A percentile compares a stretch with the other conserved stretches of the same genome.
These are phyloP conservation scores for Sceliomorpha sp. DNA, from an alignment of 2,888 invertebrate genomes.

Conservation along the genomic window DNA sequence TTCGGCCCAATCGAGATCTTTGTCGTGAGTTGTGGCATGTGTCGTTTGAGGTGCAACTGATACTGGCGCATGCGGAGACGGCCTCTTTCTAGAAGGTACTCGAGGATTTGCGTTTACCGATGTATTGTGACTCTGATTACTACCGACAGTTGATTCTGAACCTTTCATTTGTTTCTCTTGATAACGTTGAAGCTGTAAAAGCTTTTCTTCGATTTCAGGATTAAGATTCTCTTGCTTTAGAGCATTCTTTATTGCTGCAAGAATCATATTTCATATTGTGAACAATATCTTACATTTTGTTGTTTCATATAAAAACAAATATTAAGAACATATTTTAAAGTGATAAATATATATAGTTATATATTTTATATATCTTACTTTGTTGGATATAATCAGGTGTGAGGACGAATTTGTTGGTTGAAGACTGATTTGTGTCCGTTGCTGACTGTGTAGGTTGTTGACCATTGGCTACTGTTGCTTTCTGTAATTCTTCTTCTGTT, in stretches of 20 bases:
- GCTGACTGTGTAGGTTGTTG: slow-evolving; percentile 75
- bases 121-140: slow-evolving; percentile 70
- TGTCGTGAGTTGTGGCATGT: slow-evolving; percentile 58
- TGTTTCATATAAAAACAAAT: too few relatives aligned
- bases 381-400: slow-evolving; percentile 97
- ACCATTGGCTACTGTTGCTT: slow-evolving; percentile 71
- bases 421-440: slow-evolving; percentile 69
- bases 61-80: slow-evolving; percentile 65
- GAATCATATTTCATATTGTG: slow-evolving; percentile 14
- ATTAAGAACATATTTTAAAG: too few relatives aligned
- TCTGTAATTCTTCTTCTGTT: slow-evolving; percentile 70
- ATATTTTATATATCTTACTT: slow-evolving; percentile 84
- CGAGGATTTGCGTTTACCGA: slow-evolving; percentile 75
- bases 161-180: slow-evolving; percentile 89
- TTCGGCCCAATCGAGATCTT: slow-evolving; percentile 67
- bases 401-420: slow-evolving; percentile 87
- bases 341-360: too few relatives aligned
- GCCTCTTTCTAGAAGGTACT: slow-evolving; percentile 82
- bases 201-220: slow-evolving; percentile 95
- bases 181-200: slow-evolving; percentile 92
- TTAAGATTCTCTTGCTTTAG: slow-evolving; percentile 94
- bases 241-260: slow-evolving; percentile 94
- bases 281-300: too few relatives aligned
- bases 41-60: slow-evolving; percentile 51
- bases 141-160: slow-evolving; percentile 71